Percentiles rank a stretch among this genome's conserved stretches.
Evolutionary conservation across 2,888 invertebrate species (phyloP).

Genomic region (Theodoxus fluviatilis): DNA sequence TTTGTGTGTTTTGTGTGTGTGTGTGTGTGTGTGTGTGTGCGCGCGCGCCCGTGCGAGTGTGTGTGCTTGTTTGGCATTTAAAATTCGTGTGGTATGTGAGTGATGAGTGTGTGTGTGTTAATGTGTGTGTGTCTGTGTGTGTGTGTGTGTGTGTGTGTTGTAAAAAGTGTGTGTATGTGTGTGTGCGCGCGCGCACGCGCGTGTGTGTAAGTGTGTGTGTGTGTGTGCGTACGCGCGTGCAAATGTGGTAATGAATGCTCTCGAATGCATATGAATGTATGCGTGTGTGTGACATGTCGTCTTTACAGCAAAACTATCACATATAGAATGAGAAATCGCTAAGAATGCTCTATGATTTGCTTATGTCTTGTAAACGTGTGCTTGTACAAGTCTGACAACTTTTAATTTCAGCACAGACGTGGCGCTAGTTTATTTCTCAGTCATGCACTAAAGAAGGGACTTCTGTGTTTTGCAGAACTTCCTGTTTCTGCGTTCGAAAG

Average conservation of each 20-base stretch:
- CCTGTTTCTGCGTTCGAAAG: too few relatives aligned
- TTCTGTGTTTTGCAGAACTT: too few relatives aligned
- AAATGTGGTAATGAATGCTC: too few relatives aligned
- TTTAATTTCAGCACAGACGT: too few relatives aligned
- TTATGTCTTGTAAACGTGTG: too few relatives aligned
- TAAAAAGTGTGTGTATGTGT: not conserved
- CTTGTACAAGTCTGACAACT: too few relatives aligned
- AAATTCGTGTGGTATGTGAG: too few relatives aligned
- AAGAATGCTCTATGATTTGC: too few relatives aligned
- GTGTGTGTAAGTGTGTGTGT: not conserved
- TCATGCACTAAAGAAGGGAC: too few relatives aligned
- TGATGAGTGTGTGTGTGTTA: conserved; percentile 5
- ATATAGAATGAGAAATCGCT: too few relatives aligned
- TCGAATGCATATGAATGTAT: not conserved
- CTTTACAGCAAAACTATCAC: not conserved
- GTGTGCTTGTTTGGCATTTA: not conserved
- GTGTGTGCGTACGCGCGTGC: conserved; percentile 1
- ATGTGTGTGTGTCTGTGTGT: not conserved
- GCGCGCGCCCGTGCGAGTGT: conserved; percentile 1
- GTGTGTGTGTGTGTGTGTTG: not conserved
- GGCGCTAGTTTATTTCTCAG: too few relatives aligned
- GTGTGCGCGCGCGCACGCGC: not conserved
- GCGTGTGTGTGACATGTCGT: not conserved
- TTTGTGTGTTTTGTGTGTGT: not conserved
- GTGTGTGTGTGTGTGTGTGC: conserved; percentile 12